Conservation (phyloP, 2,797 vertebrate genomes). For the Chrosomus eos region DNA sequence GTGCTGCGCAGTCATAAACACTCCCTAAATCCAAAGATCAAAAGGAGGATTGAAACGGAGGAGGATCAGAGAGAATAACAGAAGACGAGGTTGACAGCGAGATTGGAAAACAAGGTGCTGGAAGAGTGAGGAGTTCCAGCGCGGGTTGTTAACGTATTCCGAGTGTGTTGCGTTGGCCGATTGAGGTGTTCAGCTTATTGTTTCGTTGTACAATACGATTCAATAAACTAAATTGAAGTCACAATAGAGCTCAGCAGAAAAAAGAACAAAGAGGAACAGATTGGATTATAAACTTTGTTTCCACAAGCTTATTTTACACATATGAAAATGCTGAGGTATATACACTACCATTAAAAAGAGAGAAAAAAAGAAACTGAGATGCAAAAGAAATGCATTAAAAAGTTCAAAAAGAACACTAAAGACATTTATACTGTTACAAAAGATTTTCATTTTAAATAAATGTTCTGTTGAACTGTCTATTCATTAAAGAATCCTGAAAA, state of each 20-base stretch:
- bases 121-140: neutral
- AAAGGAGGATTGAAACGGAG: constrained; percentile 18
- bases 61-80: constrained; percentile 37
- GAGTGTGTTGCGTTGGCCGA: neutral
- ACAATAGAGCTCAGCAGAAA: neutral
- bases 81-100: constrained; percentile 26
- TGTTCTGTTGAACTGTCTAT: neutral
- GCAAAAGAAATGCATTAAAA: neutral
- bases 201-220: neutral
- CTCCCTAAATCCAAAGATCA: constrained; percentile 28
- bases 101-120: constrained; percentile 24
- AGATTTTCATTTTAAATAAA: neutral
- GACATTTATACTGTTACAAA: neutral
- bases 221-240: neutral
- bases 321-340: neutral
- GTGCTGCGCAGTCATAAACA: constrained; percentile 24
- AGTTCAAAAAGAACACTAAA: neutral
- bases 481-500: neutral
- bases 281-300: neutral
- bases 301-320: neutral
- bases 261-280: neutral
- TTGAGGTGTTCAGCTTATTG: constrained; percentile 1
- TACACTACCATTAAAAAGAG: too few species aligned
- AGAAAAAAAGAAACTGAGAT: neutral
- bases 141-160: neutral